Base-by-base conservation (phyloP, 2,888 invertebrate genomes). In the Andrena trimmerana region DNA sequence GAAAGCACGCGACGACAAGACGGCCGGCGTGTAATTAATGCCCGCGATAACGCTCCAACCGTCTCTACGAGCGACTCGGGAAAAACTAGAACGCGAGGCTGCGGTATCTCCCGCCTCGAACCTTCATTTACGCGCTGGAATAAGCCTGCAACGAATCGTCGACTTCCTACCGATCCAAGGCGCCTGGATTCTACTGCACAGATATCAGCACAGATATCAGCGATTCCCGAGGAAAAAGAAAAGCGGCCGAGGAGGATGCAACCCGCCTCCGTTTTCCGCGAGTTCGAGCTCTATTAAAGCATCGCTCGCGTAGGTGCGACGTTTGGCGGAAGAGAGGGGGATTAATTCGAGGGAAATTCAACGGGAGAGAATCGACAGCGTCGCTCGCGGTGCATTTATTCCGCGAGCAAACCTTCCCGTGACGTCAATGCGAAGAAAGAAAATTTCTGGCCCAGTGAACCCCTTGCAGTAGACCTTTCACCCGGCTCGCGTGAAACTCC, bases 21-120 rank as follows among this genome's bases (percentile, higher is more conserved):
- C n/a, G 31, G 36, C 24, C 42, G 36, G 13, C 54, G 70, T 42
- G 68, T 78, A 84, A 81, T 81, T 69, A 75, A 86, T 54, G 67
- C n/a, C n/a, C 13, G 31, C 65, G 81, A 69, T 71, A 66, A 77
- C 50, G 70, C 62, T 42, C 59, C 20, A 70, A 71, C 67, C 52
- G 31, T 77, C 52, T 20, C 67, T 52, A 29, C 62, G 62, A 66
- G 54, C 60, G n/a, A 27, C 24, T 73, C 10, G 48, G 33, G 76
- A 31, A 52, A 54, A 80, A 80, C 60, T 71, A 20, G 80, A 80
- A 54, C 71, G 20, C 74, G 66, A 27, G 27, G 13, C 27, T 7
- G 16, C 31, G 62, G 33, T 31, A 62, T 62, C 60, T 33, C 33
- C 31, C 60, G 60, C 33, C n/a, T 54, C n/a, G 54, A 42, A 13